Base-by-base conservation (phyloP, 2,113 vertebrate genomes). In the Balaeniceps rex region DNA sequence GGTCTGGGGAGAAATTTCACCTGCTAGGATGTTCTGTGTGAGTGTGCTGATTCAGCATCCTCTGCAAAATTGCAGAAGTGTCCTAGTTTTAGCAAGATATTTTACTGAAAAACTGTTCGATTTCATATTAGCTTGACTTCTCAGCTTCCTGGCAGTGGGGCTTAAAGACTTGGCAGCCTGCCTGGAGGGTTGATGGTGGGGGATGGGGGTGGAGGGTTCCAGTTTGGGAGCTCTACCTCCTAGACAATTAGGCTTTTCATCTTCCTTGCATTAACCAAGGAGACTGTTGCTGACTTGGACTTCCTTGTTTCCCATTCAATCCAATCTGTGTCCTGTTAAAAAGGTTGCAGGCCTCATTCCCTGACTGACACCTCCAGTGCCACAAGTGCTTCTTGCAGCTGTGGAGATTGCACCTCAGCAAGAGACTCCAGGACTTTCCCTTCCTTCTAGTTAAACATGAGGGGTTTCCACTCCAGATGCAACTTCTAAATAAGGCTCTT, bases 11-110 rank as follows among this genome's bases (percentile, higher is more conserved):
- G 83, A 93, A 57, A 29, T 86, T 75, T 77, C 61, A 69, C n/a
- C 7, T 31, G 55, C 29, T 40, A 42, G 69, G 66, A 38, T 87
- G 34, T 77, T 87, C 29, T 40, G 14, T 42, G n/a, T 69, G 66
- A 70, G 44, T 36, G n/a, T 87, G 66, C 88, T 93, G 71, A 92
- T 79, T 87, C 83, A 94, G 78, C 81, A 87, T 63, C 61, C 47
- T 57, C 57, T 93, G 78, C 52, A 78, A 77, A 86, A 69, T 64
- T 66, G 52, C 70, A 68, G 52, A 65, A 66, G 17, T 5, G 25
- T n/a, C 84, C 82, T 74, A 72, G 68, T 97, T 97, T 91, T 42
- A 85, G 44, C 46, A 65, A 83, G 78, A 42, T 77, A 13, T 9
- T 79, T 85, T 57, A 55, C 17, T 72, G 63, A 76, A 91, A 89